Conservation (phyloP, 2,888 invertebrate genomes). For the Mylabris sibirica region DNA sequence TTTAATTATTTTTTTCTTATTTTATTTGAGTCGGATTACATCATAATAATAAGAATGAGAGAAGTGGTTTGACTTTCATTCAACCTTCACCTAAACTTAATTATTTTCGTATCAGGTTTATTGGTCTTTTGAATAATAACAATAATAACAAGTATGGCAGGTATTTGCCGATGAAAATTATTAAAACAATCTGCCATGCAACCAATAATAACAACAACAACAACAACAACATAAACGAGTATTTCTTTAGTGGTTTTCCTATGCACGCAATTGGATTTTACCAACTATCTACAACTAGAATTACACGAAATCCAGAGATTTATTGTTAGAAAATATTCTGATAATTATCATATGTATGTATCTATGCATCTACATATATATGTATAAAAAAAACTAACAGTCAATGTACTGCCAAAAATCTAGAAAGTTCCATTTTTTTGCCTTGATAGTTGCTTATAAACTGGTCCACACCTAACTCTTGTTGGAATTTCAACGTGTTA, state of each 20-base stretch:
- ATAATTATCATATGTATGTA: no score
- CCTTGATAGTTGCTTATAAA: not conserved
- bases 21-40: constrained; percentile 12
- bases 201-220: not conserved
- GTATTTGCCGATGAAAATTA: not conserved
- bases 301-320: not conserved
- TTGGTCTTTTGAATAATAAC: constrained; percentile 4
- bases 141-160: not conserved
- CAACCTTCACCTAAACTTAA: constrained; percentile 17
- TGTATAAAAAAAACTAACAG: no score
- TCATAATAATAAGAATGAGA: constrained; percentile 4
- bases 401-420: constrained; percentile 5
- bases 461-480: not conserved
- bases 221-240: not conserved
- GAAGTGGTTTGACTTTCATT: constrained; percentile 17
- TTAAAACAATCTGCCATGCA: not conserved
- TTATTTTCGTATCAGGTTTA: constrained; percentile 14
- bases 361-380: no score
- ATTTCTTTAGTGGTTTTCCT: not conserved
- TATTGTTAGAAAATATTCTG: not conserved
- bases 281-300: not conserved
- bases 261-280: not conserved
- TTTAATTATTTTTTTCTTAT: not conserved
- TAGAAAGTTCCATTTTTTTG: not conserved
- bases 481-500: not conserved